A percentile compares a stretch with the other conserved stretches of the same genome.
Evolutionary conservation across 1,140 invertebrate genomes (phyloP).

Genomic region (Pteromalus puparum): DNA sequence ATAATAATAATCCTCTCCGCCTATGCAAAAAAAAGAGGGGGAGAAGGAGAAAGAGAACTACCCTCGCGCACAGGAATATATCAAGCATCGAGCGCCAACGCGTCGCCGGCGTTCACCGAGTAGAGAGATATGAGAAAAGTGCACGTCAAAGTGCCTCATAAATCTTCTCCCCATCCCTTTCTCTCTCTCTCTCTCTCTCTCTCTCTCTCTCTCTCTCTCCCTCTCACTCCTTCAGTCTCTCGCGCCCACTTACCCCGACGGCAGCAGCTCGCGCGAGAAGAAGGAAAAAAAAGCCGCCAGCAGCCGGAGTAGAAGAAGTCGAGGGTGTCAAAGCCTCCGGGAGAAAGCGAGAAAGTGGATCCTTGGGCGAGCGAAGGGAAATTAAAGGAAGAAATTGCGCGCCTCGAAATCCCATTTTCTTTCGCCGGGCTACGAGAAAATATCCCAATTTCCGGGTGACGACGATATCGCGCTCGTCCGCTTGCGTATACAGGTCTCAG

Average conservation of each 20-base stretch:
- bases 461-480: not conserved
- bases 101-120: not conserved
- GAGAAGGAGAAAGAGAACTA: not conserved
- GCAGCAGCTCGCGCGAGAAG: not conserved
- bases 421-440: slow-evolving; percentile 27
- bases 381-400: slow-evolving; percentile 51
- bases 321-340: slow-evolving; percentile 43
- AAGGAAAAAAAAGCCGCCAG: not conserved
- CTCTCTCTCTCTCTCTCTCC: slow-evolving; percentile 5
- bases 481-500: not conserved
- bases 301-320: not conserved
- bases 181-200: not conserved
- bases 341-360: slow-evolving; percentile 16
- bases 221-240: not conserved
- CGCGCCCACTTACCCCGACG: slow-evolving; percentile 5
- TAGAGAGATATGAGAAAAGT: slow-evolving; percentile 49
- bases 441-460: slow-evolving; percentile 41
- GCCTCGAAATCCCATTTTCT: slow-evolving; percentile 42
- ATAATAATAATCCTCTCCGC: slow-evolving; percentile 10
- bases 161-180: slow-evolving; percentile 40
- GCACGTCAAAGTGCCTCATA: slow-evolving; percentile 52
- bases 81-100: slow-evolving; percentile 25
- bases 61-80: slow-evolving; percentile 27
- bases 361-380: slow-evolving; percentile 30
- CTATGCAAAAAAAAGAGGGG: not conserved